phyloP scores from a whole-genome alignment of 2,797 vertebrate genomes.

The Rhincodon typus region DNA sequence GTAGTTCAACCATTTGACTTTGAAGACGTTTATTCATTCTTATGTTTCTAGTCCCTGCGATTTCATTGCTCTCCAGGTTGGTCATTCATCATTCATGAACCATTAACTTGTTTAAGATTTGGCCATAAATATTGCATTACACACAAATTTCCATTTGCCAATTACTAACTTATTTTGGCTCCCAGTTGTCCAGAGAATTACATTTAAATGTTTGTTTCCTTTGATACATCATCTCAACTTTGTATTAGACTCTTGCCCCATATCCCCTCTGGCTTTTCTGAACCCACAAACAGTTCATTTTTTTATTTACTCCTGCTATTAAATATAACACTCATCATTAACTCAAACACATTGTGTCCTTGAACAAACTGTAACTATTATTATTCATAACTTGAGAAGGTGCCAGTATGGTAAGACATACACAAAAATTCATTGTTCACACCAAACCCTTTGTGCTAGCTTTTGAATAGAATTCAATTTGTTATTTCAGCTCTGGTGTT shows the following conservation, averaged over 20 bases:
- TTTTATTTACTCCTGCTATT: not conserved
- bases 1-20: not conserved
- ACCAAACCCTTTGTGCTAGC: not conserved
- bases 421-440: not conserved
- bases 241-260: not conserved
- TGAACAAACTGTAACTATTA: not conserved
- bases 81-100: not conserved
- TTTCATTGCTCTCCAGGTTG: not conserved
- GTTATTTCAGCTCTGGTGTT: not conserved
- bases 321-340: not conserved
- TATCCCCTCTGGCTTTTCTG: not conserved
- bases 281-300: not conserved
- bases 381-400: not conserved
- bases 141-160: not conserved
- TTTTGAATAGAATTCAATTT: not conserved
- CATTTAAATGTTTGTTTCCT: not conserved
- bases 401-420: not conserved
- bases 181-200: not conserved
- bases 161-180: not conserved
- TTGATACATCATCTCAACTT: not conserved
- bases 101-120: not conserved
- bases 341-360: slow-evolving; percentile 6
- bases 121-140: not conserved
- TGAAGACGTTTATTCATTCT: not conserved
- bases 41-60: not conserved